Percentiles rank a stretch among this genome's conserved stretches.
Evolutionary conservation across 2,113 vertebrate species (phyloP).

Genomic region (Halichoerus grypus): DNA sequence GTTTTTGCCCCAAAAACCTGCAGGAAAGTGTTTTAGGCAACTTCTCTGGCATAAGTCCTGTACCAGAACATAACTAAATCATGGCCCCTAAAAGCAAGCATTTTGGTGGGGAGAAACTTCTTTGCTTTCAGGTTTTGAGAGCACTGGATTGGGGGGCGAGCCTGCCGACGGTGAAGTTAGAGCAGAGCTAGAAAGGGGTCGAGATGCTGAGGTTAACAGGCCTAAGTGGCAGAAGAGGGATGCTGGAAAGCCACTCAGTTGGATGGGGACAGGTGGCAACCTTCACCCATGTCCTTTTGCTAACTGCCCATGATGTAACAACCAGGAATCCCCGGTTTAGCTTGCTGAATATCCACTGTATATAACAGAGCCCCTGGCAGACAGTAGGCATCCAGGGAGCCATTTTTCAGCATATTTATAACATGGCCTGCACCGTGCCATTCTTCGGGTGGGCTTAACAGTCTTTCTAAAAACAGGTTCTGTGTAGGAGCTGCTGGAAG

Average conservation of each 20-base stretch:
- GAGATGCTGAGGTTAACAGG: neutral
- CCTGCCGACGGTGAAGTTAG: neutral
- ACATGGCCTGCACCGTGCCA: neutral
- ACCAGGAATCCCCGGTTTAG: neutral
- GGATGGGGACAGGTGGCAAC: neutral
- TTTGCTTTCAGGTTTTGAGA: neutral
- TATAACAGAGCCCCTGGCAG: neutral
- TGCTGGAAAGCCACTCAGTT: neutral
- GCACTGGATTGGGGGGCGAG: neutral
- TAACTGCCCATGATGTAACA: neutral
- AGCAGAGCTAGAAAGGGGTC: neutral
- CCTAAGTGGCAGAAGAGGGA: neutral
- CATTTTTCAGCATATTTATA: neutral
- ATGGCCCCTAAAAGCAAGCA: neutral
- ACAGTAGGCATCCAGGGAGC: neutral
- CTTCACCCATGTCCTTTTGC: neutral
- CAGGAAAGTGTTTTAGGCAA: neutral
- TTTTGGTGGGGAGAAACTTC: neutral
- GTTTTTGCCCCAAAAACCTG: neutral
- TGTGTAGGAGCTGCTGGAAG: conserved; percentile 22
- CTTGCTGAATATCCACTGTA: neutral
- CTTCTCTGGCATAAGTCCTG: neutral
- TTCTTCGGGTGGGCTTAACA: neutral
- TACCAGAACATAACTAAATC: neutral
- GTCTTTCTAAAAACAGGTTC: neutral